Evolutionary conservation across 2,888 invertebrate species (phyloP).

Genomic region (Siphlonurus alternatus): DNA sequence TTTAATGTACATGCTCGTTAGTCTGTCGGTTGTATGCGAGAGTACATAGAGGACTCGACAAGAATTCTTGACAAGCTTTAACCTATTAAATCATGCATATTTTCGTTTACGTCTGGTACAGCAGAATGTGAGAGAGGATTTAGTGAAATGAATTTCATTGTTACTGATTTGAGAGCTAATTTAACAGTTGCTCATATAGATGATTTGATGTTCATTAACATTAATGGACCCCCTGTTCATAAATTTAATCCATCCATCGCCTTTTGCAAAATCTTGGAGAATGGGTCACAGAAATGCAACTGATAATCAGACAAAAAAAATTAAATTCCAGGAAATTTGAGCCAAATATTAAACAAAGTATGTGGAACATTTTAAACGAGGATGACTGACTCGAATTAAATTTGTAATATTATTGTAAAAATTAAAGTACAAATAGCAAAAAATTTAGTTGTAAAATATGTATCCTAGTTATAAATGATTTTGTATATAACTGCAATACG

Average conservation of each 20-base stretch:
- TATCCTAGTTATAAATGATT: no score
- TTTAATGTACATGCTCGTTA: neutral
- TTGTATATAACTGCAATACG: no score
- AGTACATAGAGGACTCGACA: neutral
- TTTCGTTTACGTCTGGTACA: neutral
- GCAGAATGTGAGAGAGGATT: conserved; percentile 3
- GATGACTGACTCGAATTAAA: no score
- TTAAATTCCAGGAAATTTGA: no score
- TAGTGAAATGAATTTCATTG: conserved; percentile 2
- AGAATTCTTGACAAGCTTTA: neutral
- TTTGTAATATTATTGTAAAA: no score
- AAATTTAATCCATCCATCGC: neutral
- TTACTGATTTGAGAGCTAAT: neutral
- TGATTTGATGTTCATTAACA: neutral
- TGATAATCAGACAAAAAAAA: neutral
- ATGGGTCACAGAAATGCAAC: neutral
- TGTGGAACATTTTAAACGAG: no score
- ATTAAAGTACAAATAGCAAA: no score
- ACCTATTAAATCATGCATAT: neutral
- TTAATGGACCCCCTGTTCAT: neutral
- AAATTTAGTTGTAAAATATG: no score
- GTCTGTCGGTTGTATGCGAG: neutral
- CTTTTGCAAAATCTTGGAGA: neutral
- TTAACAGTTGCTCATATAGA: neutral
- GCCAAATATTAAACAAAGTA: no score